A percentile compares a stretch with the other conserved stretches of the same genome.
Evolutionary conservation across 2,113 vertebrate species (phyloP).

Genomic region (Macroglossus sobrinus): DNA sequence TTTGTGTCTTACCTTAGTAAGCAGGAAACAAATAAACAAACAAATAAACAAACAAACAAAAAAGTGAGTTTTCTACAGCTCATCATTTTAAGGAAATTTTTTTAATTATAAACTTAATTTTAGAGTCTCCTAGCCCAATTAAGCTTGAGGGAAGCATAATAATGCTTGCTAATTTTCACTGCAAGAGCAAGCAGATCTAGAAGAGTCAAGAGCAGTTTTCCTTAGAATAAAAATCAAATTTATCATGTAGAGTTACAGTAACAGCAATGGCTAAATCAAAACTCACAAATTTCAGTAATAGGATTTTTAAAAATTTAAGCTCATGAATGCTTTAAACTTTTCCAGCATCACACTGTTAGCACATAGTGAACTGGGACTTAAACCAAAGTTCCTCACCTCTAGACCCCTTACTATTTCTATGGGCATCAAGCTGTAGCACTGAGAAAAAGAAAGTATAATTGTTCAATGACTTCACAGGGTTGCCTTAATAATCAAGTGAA

Average conservation of each 20-base stretch:
- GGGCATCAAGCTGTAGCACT: too few species aligned
- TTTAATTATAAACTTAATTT: neutral
- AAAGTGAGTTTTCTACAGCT: neutral
- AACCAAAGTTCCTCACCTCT: neutral
- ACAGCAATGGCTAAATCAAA: neutral
- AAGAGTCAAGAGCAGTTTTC: neutral
- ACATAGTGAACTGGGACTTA: neutral
- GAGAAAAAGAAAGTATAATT: neutral
- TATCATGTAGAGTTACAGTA: neutral
- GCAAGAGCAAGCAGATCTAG: neutral
- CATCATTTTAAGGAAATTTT: neutral
- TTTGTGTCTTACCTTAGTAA: neutral
- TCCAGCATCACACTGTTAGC: neutral
- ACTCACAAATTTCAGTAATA: neutral
- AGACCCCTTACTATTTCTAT: neutral
- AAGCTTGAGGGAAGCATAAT: neutral
- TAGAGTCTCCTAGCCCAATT: neutral
- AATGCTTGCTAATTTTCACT: conserved; percentile 6
- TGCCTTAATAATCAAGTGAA: neutral
- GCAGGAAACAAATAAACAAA: neutral
- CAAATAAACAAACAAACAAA: neutral
- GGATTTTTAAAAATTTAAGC: neutral
- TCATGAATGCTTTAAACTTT: neutral
- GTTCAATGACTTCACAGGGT: neutral
- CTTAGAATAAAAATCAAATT: neutral